These are phyloP conservation scores for Microctenopoma lineatum DNA, from an alignment of 2,797 vertebrate genomes.

Conservation along the genomic window DNA sequence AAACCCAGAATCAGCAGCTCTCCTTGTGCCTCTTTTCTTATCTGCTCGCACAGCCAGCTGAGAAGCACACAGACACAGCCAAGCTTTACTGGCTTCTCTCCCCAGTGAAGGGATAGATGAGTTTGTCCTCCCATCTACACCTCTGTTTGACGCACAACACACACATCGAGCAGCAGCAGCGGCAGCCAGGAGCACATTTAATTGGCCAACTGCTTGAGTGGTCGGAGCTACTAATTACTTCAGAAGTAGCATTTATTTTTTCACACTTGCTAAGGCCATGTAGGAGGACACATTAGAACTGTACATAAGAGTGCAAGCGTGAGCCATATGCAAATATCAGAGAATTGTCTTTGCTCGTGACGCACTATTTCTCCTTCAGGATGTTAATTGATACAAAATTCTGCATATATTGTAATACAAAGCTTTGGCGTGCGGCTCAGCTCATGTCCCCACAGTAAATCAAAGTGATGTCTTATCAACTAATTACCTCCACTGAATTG, in stretches of 20 bases:
- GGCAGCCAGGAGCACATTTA: slow-evolving; percentile 65
- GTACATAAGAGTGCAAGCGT: slow-evolving; percentile 32
- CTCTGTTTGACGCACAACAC: slow-evolving; percentile 72
- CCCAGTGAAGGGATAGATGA: slow-evolving; percentile 62
- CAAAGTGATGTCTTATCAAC: slow-evolving; percentile 67
- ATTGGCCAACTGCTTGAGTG: slow-evolving; percentile 74
- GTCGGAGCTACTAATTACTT: slow-evolving; percentile 68
- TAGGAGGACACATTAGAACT: slow-evolving; percentile 17
- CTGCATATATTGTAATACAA: slow-evolving; percentile 71
- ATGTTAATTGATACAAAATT: slow-evolving; percentile 76
- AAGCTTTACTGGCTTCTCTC: slow-evolving; percentile 74
- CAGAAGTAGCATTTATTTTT: slow-evolving; percentile 49
- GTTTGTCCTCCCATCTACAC: slow-evolving; percentile 74
- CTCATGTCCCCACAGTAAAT: slow-evolving; percentile 64
- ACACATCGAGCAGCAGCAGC: slow-evolving; percentile 69
- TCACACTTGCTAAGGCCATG: slow-evolving; percentile 24
- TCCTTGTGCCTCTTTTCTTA: slow-evolving; percentile 72
- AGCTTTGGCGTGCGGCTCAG: slow-evolving; percentile 46
- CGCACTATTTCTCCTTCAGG: slow-evolving; percentile 68
- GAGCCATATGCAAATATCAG: slow-evolving; percentile 59
- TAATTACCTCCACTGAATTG: slow-evolving; percentile 77
- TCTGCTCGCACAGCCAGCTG: slow-evolving; percentile 78
- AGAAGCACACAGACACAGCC: slow-evolving; percentile 72
- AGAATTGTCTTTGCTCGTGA: slow-evolving; percentile 64
- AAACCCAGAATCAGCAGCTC: slow-evolving; percentile 76